Conservation (phyloP, 1,140 invertebrate genomes). For the Euwallacea similis region DNA sequence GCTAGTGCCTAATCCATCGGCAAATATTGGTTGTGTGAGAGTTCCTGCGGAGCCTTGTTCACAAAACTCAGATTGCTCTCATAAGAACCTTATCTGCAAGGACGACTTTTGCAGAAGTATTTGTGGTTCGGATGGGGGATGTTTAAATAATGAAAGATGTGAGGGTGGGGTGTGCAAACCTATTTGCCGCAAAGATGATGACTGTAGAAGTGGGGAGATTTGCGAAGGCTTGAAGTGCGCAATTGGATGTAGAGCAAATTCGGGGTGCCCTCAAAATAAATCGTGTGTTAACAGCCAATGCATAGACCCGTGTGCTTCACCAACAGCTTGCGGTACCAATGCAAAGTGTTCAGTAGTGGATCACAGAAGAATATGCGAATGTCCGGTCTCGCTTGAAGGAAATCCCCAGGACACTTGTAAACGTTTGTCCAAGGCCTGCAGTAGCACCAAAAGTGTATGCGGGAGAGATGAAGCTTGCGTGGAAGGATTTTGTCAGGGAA, state of each 20-base stretch:
- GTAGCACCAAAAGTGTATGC: slow-evolving; percentile 64
- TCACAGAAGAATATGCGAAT: slow-evolving; percentile 74
- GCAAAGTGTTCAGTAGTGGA: slow-evolving; percentile 69
- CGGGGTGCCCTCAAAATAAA: slow-evolving; percentile 69
- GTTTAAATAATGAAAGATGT: slow-evolving; percentile 81
- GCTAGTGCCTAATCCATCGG: slow-evolving; percentile 81
- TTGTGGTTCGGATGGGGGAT: slow-evolving; percentile 74
- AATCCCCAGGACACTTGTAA: slow-evolving; percentile 74
- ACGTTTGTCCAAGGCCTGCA: slow-evolving; percentile 66
- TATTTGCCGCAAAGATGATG: slow-evolving; percentile 72
- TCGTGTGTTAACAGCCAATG: slow-evolving; percentile 78
- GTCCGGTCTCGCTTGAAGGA: slow-evolving; percentile 71
- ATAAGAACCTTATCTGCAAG: slow-evolving; percentile 67
- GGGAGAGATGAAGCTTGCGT: slow-evolving; percentile 69
- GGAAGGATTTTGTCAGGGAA: slow-evolving; percentile 71
- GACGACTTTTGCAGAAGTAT: slow-evolving; percentile 72
- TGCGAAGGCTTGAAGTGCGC: slow-evolving; percentile 79
- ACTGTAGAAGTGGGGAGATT: slow-evolving; percentile 81
- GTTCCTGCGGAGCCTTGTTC: slow-evolving; percentile 70
- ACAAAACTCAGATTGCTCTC: slow-evolving; percentile 72
- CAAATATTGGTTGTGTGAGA: slow-evolving; percentile 79
- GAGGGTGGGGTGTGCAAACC: slow-evolving; percentile 68
- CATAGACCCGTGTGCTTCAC: slow-evolving; percentile 69
- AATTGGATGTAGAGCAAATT: slow-evolving; percentile 78
- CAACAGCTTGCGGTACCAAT: slow-evolving; percentile 84